A percentile compares a stretch with the other conserved stretches of the same genome.
Conservation (phyloP, 1,140 invertebrate species). For the Danaus plexippus region DNA sequence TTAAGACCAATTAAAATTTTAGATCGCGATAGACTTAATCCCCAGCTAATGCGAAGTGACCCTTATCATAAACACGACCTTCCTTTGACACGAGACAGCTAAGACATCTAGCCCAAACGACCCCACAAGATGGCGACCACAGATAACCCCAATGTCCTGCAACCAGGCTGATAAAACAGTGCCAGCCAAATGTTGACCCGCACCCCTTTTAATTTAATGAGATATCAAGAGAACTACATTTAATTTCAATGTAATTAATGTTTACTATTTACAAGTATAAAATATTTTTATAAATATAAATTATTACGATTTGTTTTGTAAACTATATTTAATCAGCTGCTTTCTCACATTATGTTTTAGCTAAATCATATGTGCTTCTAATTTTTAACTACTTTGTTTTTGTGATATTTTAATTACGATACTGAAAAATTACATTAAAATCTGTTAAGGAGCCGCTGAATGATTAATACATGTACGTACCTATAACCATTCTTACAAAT, state of each 20-base stretch:
- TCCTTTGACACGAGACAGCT: conserved; percentile 43
- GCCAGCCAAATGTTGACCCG: conserved; percentile 47
- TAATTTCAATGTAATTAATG: conserved; percentile 18
- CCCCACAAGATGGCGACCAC: conserved; percentile 48
- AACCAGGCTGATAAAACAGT: conserved; percentile 55
- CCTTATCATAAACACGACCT: conserved; percentile 54
- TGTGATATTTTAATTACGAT: no score
- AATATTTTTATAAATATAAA: no score
- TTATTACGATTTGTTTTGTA: not conserved
- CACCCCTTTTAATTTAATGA: conserved; percentile 33
- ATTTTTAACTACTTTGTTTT: no score
- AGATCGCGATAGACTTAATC: conserved; percentile 11
- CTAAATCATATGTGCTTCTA: no score
- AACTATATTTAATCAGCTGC: not conserved
- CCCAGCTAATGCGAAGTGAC: conserved; percentile 22
- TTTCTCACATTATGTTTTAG: no score
- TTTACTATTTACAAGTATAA: conserved; percentile 1
- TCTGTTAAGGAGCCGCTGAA: no score
- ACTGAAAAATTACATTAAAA: no score
- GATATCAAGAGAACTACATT: conserved; percentile 31
- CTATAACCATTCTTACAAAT: no score
- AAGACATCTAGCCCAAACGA: conserved; percentile 43
- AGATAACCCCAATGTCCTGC: conserved; percentile 59
- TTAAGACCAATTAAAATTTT: no score
- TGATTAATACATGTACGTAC: no score